Evolutionary conservation across 1,140 invertebrate genomes (phyloP), one percentile per base, ranked within the genome.

Genomic region (Drosophila pseudoobscura): DNA sequence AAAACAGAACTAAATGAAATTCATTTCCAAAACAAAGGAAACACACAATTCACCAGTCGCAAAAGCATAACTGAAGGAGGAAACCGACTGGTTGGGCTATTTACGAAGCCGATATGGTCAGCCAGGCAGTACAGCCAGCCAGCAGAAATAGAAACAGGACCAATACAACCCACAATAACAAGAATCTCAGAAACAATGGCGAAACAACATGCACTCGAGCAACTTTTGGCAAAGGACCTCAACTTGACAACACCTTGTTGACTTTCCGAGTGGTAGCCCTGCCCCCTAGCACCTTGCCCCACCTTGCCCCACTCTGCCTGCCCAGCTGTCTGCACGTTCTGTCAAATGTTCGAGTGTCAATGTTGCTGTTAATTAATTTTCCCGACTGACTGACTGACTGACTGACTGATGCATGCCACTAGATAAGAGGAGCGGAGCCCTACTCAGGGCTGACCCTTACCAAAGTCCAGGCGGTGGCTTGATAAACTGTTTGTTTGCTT

Each of bases 291-390:
- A 17, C 17, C 17, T 17, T 39, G 22, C 13, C 35, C 22, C 17
- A 3, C n/a, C 39, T 7, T 9, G 8, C 0, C 35, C 22, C 46
- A 11, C 35, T 31, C 13, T n/a, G 17, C 56, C 11, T 5, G 60
- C 22, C 41, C 51, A 53, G 70, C 70, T 72, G 74, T 71, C 82
- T 57, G 74, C 70, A 75, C 71, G 70, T 80, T 74, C 77, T 80
- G 83, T 78, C 75, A 78, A 87, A 83, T 79, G 75, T 77, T 87
- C 83, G 79, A 88, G 83, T 87, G 83, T 88, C 83, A 87, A 87
- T 87, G 83, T 83, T 87, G 78, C 79, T 87, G 83, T 87, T 87
- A 87, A 87, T 87, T 87, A 87, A 87, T 87, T 87, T 87, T 82
- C 71, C 83, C 65, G 61, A 44, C 57, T 43, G 57, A 51, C 63